Evolutionary conservation across 1,140 invertebrate species (phyloP).

Genomic region (Elymnias hypermnestra): DNA sequence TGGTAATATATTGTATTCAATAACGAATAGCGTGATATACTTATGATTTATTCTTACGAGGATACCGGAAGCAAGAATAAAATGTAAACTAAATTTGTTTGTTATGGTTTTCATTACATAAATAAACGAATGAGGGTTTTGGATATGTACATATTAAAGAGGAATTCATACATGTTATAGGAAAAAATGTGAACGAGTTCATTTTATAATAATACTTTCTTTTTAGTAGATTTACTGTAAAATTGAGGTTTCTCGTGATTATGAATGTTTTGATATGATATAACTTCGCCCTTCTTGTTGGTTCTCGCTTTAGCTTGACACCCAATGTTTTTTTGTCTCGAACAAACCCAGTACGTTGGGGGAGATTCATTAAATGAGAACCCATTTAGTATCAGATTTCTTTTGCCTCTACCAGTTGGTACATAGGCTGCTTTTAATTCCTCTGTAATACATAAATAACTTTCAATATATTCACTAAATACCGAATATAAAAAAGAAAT

Average conservation of each 20-base stretch:
- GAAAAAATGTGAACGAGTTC: too few relatives aligned
- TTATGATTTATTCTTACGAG: too few relatives aligned
- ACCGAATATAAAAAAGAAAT: neutral
- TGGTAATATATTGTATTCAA: too few relatives aligned
- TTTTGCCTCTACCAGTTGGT: slow-evolving; percentile 45
- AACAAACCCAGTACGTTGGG: slow-evolving; percentile 46
- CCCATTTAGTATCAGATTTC: slow-evolving; percentile 40
- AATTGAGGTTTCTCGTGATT: slow-evolving; percentile 48
- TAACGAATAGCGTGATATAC: too few relatives aligned
- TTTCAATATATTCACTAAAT: neutral
- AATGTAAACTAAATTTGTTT: too few relatives aligned
- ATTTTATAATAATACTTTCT: slow-evolving; percentile 19
- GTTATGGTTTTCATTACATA: too few relatives aligned
- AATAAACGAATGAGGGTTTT: too few relatives aligned
- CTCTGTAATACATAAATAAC: slow-evolving; percentile 26
- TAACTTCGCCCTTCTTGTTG: slow-evolving; percentile 42
- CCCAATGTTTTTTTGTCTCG: slow-evolving; percentile 28
- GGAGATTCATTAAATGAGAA: slow-evolving; percentile 40
- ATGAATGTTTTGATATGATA: slow-evolving; percentile 32
- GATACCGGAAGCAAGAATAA: too few relatives aligned
- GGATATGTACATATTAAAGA: too few relatives aligned
- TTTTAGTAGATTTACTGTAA: slow-evolving; percentile 36
- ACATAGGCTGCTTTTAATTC: slow-evolving; percentile 42
- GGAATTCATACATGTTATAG: too few relatives aligned
- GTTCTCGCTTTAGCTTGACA: slow-evolving; percentile 47